phyloP scores from a whole-genome alignment of 2,113 vertebrate species.

The Phocoena sinus region DNA sequence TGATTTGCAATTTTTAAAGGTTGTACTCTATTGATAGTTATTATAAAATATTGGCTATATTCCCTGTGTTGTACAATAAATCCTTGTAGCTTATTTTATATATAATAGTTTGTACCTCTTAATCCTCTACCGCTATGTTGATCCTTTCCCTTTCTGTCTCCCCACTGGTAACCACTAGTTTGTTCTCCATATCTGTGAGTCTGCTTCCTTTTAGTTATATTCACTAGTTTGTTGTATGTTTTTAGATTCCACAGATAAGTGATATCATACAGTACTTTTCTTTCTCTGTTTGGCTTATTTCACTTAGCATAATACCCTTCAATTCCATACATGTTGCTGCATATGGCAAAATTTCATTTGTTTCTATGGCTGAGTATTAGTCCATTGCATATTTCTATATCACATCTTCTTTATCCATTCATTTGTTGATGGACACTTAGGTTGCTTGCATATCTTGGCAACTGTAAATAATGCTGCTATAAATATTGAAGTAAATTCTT shows the following conservation, averaged over 20 bases:
- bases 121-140: not conserved
- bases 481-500: not conserved
- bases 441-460: not conserved
- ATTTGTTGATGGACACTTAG: not conserved
- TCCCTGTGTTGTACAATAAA: not conserved
- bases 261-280: not conserved
- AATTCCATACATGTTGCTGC: not conserved
- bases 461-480: no score
- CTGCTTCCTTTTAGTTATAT: not conserved
- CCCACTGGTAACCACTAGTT: not conserved
- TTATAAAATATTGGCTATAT: not conserved
- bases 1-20: not conserved
- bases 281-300: not conserved
- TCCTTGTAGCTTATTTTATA: not conserved
- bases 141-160: not conserved
- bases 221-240: not conserved
- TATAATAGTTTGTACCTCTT: not conserved
- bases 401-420: not conserved
- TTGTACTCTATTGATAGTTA: not conserved
- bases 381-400: not conserved
- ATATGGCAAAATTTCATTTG: not conserved
- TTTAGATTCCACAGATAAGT: not conserved
- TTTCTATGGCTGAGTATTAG: not conserved
- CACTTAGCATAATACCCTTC: not conserved
- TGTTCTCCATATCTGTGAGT: not conserved